Percentiles rank a stretch among this genome's conserved stretches.
Evolutionary conservation across 2,888 invertebrate species (phyloP).

Genomic region (Mythimna impura): DNA sequence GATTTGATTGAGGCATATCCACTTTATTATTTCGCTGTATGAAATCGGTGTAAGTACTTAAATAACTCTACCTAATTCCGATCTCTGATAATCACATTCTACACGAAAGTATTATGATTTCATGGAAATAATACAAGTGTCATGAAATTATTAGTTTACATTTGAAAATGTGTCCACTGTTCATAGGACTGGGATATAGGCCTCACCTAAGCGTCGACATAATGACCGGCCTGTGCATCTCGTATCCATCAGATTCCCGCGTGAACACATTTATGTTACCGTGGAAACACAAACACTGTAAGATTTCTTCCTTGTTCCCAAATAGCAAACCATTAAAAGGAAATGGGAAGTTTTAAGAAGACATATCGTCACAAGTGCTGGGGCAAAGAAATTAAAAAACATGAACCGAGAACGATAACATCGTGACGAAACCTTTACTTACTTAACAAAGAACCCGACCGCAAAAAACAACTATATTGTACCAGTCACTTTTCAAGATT

Average conservation of each 20-base stretch:
- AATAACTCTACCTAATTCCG: no score
- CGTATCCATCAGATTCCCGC: no score
- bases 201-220: no score
- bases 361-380: neutral
- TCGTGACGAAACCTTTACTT: neutral
- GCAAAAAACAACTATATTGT: neutral
- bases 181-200: no score
- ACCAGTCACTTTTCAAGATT: neutral
- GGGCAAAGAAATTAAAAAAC: neutral
- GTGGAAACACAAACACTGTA: neutral
- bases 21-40: no score
- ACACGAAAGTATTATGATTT: neutral
- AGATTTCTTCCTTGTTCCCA: neutral
- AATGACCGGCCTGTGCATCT: no score
- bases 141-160: neutral
- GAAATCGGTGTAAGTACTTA: no score
- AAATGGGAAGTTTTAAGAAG: neutral
- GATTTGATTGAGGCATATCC: no score
- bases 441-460: neutral
- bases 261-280: neutral
- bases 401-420: slow-evolving; percentile 3
- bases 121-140: neutral
- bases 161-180: neutral
- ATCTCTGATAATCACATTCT: no score
- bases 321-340: neutral